phyloP scores from a whole-genome alignment of 2,888 invertebrate genomes.

The Yponomeuta plumbellus region DNA sequence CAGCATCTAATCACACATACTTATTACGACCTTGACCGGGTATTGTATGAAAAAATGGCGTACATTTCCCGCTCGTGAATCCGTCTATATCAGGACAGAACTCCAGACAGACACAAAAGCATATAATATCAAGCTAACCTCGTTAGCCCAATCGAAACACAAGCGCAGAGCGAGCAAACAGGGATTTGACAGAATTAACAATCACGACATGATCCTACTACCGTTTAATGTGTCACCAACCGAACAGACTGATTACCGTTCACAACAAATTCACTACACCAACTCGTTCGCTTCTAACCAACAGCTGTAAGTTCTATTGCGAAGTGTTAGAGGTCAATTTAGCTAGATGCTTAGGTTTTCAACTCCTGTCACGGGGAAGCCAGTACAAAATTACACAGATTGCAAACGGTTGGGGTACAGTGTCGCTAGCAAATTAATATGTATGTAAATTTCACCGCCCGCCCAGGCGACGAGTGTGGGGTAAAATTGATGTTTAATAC shows the following conservation, averaged over 20 bases:
- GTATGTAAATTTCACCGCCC: slow-evolving; percentile 66
- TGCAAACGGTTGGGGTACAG: slow-evolving; percentile 44
- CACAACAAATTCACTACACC: slow-evolving; percentile 7
- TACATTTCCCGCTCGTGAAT: no score
- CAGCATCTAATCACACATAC: no score
- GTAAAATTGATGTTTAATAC: slow-evolving; percentile 44
- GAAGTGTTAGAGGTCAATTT: neutral
- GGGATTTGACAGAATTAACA: neutral
- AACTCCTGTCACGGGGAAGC: slow-evolving; percentile 2
- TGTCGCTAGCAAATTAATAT: slow-evolving; percentile 64
- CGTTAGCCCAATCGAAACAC: slow-evolving; percentile 43
- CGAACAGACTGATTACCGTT: slow-evolving; percentile 28
- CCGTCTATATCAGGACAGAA: no score
- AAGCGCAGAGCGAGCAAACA: neutral
- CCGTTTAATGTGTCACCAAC: slow-evolving; percentile 13
- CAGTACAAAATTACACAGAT: slow-evolving; percentile 66
- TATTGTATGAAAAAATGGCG: no score
- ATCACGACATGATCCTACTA: slow-evolving; percentile 7
- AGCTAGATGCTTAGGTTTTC: neutral
- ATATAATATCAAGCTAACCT: no score
- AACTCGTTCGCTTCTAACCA: neutral
- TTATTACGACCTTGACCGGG: no score
- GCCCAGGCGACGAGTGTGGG: slow-evolving; percentile 32
- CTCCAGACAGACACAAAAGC: no score
- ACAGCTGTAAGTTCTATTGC: neutral